Conservation (phyloP, 2,797 vertebrate genomes). For the Lepilemur septentrionalis region DNA sequence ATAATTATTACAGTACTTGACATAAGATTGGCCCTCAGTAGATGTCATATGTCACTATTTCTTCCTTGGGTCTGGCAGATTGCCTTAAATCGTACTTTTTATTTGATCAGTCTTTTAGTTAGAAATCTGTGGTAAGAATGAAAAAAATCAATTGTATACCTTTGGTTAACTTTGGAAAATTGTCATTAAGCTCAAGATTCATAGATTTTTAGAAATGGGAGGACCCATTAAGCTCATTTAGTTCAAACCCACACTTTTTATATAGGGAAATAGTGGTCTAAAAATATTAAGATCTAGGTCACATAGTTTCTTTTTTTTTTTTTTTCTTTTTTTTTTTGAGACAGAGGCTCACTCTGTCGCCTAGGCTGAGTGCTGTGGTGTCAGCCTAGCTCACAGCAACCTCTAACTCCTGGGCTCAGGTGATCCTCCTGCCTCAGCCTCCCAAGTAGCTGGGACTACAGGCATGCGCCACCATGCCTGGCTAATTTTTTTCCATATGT, state of each 20-base stretch:
- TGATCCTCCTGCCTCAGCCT: too few relatives aligned
- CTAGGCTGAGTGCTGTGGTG: too few relatives aligned
- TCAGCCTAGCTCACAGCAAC: too few relatives aligned
- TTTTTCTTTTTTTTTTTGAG: too few relatives aligned
- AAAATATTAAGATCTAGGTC: background rate
- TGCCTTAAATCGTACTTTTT: background rate
- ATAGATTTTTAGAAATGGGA: background rate
- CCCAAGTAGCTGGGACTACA: too few relatives aligned
- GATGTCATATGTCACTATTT: background rate
- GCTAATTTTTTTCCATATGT: too few relatives aligned
- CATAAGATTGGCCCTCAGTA: background rate
- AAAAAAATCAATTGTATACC: background rate
- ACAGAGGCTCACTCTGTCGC: too few relatives aligned
- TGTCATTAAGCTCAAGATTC: background rate
- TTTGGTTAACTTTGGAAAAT: background rate
- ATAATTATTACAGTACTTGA: background rate
- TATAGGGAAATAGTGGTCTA: background rate
- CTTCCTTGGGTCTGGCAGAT: background rate
- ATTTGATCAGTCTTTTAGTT: background rate
- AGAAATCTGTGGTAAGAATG: background rate
- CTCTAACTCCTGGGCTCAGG: too few relatives aligned
- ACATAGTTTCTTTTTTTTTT: too few relatives aligned
- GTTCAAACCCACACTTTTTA: background rate
- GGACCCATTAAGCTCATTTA: background rate
- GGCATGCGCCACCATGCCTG: too few relatives aligned